Conservation (phyloP, 1,140 invertebrate genomes). For the Leptinotarsa texana region DNA sequence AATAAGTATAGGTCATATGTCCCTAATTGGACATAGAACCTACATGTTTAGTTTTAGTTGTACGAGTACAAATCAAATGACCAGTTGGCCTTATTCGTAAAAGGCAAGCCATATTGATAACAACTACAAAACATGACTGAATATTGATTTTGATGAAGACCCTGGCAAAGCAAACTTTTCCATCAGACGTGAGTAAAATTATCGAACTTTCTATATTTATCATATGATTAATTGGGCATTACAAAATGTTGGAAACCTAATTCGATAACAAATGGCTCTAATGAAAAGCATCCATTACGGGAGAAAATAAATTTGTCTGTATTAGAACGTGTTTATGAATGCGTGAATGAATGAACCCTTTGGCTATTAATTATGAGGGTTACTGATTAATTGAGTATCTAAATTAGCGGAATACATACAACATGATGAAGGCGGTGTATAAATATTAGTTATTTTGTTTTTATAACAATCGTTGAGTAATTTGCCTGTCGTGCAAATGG, state of each 20-base stretch:
- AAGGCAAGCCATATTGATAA: too few species aligned
- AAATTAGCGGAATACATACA: not conserved
- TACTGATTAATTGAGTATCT: not conserved
- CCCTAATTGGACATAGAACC: too few species aligned
- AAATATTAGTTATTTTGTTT: too few species aligned
- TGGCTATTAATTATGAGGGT: conserved; percentile 12
- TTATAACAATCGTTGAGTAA: too few species aligned
- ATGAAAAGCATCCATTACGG: conserved; percentile 25
- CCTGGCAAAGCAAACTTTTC: too few species aligned
- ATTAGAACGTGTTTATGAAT: conserved; percentile 21
- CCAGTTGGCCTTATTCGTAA: too few species aligned
- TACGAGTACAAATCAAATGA: too few species aligned
- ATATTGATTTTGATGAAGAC: too few species aligned
- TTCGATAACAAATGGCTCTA: conserved; percentile 21
- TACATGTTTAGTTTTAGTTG: too few species aligned
- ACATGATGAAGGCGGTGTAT: not conserved
- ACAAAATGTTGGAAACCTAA: conserved; percentile 26
- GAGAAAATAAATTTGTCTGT: conserved; percentile 16
- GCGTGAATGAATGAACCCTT: conserved; percentile 23
- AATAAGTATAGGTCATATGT: too few species aligned
- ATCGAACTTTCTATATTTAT: not conserved
- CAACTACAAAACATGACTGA: too few species aligned
- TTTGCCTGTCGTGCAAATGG: too few species aligned
- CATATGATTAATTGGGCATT: conserved; percentile 10
- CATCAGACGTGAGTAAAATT: not conserved